Percentiles rank a stretch among this genome's conserved stretches.
Conservation (phyloP, 2,113 vertebrate species). For the Oncorhynchus tshawytscha region DNA sequence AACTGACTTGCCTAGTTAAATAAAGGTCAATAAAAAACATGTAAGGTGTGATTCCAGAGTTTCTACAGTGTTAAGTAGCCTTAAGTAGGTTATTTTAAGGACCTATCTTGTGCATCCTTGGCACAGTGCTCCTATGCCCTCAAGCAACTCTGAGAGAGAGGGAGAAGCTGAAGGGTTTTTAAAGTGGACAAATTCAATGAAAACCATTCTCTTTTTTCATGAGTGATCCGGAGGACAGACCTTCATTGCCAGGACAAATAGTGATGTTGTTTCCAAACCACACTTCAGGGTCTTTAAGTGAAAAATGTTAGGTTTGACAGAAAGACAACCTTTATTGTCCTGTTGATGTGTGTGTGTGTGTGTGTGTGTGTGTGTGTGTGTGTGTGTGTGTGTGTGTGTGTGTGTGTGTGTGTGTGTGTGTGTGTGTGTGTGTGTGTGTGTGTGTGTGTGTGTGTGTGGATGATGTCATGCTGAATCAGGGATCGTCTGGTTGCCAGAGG, state of each 20-base stretch:
- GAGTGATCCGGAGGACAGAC: constrained; percentile 2
- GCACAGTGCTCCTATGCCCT: not conserved
- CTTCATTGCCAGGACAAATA: not conserved
- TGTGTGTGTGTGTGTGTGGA: not conserved
- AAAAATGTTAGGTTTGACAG: not conserved
- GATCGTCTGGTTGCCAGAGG: constrained; percentile 28
- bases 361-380: constrained; percentile 2
- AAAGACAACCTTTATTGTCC: not conserved
- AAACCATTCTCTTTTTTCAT: no score
- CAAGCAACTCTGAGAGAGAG: not conserved
- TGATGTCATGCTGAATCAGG: constrained; percentile 66
- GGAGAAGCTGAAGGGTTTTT: not conserved
- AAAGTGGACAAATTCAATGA: no score
- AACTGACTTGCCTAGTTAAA: no score
- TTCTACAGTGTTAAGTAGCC: not conserved
- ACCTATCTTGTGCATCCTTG: not conserved
- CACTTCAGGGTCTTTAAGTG: not conserved
- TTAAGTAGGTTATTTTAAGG: not conserved
- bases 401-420: not conserved
- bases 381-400: not conserved
- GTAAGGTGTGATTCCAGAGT: not conserved
- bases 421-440: not conserved
- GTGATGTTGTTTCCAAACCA: not conserved
- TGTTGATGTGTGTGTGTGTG: not conserved
- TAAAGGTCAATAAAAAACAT: no score